Evolutionary conservation across 1,140 invertebrate genomes (phyloP), one percentile per base, ranked within the genome.

Genomic region (Aphidius gifuensis): DNA sequence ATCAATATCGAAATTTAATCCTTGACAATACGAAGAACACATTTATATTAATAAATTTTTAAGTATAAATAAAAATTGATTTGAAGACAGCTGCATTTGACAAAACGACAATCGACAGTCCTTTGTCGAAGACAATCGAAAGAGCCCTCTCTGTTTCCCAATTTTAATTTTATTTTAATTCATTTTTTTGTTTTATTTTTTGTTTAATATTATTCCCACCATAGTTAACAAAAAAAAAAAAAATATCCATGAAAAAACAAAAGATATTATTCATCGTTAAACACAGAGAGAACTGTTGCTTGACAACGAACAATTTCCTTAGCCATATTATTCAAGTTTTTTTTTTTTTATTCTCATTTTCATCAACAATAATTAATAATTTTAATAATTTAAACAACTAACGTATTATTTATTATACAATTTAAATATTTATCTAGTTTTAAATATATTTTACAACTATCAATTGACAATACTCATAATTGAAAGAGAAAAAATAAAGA

Each of bases 1-100:
- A 79, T 94, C 90, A 65, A 92, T 83, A 2, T 83, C 86, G 80
- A 86, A 86, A 64, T 67, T 62, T 38, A 7, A 32, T 44, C 55
- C 46, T 40, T 58, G 23, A 49, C 61, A 67, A 47, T 7, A 49
- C 45, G 49, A 47, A 11, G 61, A 53, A 54, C 58, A 63, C 60
- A 32, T 60, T 32, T 32, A 32, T 50, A 62, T 64, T 61, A 8
- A 40, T 21, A 60, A 9, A 49, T 59, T 62, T 65, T 59, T 45
- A 42, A 39, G 42, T 51, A 9, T 11, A 46, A 60, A 45, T n/a
- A 53, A 59, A 43, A 48, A 51, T 53, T 32, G 5, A 21, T n/a
- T 44, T 8, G 11, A 61, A 45, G 48, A 46, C 50, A 64, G 61
- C 49, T 48, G 46, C 48, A 60, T 58, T 32, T 44, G 16, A 32